Evolutionary conservation across 2,797 vertebrate species (phyloP).

Genomic region (Lagodon rhomboides): DNA sequence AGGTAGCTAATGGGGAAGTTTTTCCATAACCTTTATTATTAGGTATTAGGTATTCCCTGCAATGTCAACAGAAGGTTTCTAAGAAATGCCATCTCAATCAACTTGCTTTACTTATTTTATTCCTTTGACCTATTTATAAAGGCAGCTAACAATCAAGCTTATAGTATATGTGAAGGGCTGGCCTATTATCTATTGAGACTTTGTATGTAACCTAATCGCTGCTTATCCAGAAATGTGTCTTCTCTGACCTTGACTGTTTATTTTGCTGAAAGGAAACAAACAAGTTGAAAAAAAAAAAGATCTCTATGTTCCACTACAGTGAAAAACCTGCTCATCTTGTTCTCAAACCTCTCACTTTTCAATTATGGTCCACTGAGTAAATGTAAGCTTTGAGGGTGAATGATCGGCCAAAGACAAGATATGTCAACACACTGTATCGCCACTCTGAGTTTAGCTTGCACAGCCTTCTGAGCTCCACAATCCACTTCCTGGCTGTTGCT

Average conservation of each 20-base stretch:
- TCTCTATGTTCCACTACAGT: background rate
- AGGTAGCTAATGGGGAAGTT: background rate
- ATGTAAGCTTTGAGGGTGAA: slow-evolving; percentile 35
- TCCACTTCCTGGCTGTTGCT: slow-evolving; percentile 66
- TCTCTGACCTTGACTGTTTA: background rate
- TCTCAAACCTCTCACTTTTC: slow-evolving; percentile 30
- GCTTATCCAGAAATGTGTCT: background rate
- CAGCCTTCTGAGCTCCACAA: slow-evolving; percentile 30
- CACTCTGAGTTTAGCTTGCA: slow-evolving; percentile 13
- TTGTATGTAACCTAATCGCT: background rate
- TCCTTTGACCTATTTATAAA: background rate
- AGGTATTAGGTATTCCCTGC: background rate
- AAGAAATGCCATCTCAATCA: background rate
- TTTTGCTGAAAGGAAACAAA: slow-evolving; percentile 25
- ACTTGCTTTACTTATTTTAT: background rate
- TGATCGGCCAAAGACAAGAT: slow-evolving; percentile 27
- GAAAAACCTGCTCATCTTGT: slow-evolving; percentile 64
- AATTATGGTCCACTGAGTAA: slow-evolving; percentile 6
- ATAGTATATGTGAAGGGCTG: background rate
- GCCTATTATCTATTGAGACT: background rate
- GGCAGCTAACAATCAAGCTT: background rate
- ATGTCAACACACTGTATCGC: slow-evolving; percentile 24
- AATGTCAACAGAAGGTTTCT: background rate
- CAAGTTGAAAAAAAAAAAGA: slow-evolving; percentile 3
- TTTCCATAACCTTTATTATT: background rate